A percentile compares a stretch with the other conserved stretches of the same genome.
phyloP scores from a whole-genome alignment of 1,140 invertebrate genomes.

The Tetraneura akinire region DNA sequence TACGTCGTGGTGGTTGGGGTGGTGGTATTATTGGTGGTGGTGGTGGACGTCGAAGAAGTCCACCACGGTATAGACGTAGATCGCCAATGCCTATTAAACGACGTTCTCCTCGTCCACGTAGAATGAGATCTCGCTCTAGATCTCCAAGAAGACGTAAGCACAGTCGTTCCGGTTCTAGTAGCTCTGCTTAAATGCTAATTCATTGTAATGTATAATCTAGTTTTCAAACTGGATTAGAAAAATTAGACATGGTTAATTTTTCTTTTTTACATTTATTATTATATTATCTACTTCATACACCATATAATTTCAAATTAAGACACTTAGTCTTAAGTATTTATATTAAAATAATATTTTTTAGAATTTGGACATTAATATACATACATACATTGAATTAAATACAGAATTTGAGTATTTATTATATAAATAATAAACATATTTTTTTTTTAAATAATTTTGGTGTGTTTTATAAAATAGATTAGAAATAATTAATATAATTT shows the following conservation, averaged over 20 bases:
- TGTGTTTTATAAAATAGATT: neutral
- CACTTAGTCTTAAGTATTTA: neutral
- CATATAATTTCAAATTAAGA: constrained; percentile 1
- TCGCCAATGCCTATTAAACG: constrained; percentile 44
- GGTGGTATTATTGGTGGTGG: constrained; percentile 19
- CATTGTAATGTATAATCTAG: neutral
- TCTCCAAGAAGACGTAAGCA: constrained; percentile 70
- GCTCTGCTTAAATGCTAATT: constrained; percentile 66
- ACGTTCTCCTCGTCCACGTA: constrained; percentile 58
- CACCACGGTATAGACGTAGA: constrained; percentile 47
- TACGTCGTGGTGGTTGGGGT: constrained; percentile 62
- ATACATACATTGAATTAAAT: neutral
- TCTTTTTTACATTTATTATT: neutral
- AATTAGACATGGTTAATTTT: neutral
- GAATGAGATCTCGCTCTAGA: constrained; percentile 65
- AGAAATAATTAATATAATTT: neutral
- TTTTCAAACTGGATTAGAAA: neutral
- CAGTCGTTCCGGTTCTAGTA: constrained; percentile 78
- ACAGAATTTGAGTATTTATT: neutral
- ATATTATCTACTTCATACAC: neutral
- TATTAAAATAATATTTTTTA: neutral
- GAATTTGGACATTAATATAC: neutral
- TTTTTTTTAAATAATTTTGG: neutral
- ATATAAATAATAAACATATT: neutral
- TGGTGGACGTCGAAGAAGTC: constrained; percentile 34